Conservation (phyloP, 2,113 vertebrate species). For the Tautogolabrus adspersus region DNA sequence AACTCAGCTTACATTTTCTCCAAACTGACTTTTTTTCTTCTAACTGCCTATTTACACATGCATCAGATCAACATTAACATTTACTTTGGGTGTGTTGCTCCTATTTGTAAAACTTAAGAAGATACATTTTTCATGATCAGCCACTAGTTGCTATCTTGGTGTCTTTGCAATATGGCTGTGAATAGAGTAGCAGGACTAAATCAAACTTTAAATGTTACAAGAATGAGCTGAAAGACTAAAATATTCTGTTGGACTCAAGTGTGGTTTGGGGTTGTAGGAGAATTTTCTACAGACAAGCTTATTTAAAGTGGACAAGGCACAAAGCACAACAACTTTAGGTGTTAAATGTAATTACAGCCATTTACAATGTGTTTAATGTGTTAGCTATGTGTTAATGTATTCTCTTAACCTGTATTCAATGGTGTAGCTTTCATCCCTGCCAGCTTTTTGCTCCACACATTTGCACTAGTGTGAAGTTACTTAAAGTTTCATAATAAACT, state of each 20-base stretch:
- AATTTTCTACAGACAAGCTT: too few relatives aligned
- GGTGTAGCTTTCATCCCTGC: not conserved
- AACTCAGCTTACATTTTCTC: not conserved
- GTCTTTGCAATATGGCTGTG: not conserved
- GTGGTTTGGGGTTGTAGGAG: not conserved
- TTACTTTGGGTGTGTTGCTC: not conserved
- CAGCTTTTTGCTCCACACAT: not conserved
- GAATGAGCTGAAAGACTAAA: not conserved
- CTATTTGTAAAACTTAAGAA: not conserved
- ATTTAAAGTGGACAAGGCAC: not conserved
- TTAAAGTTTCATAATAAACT: conserved; percentile 17
- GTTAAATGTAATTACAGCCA: not conserved
- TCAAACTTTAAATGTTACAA: not conserved
- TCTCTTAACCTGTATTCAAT: not conserved
- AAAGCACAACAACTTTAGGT: not conserved
- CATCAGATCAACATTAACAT: not conserved
- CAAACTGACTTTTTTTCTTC: not conserved
- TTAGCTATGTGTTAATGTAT: not conserved
- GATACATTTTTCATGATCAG: not conserved
- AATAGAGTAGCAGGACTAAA: not conserved
- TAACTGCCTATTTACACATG: not conserved
- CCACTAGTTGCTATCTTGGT: not conserved
- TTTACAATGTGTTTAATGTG: not conserved
- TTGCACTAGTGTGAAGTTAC: not conserved
- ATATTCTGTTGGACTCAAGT: not conserved